phyloP scores from a whole-genome alignment of 2,797 vertebrate species.

The Enteromius trimaculatus region DNA sequence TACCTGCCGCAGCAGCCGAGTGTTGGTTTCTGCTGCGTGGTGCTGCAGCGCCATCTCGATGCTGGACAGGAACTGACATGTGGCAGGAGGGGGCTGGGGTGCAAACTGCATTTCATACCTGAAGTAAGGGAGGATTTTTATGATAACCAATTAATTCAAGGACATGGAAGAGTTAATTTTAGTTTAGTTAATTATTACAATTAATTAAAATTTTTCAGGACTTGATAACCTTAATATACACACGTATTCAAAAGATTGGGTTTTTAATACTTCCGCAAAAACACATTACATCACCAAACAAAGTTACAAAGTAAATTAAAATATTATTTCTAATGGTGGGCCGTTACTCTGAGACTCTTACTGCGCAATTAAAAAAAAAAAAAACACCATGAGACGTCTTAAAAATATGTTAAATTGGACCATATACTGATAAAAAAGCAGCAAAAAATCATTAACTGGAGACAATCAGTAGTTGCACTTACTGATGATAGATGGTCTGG shows the following conservation, averaged over 20 bases:
- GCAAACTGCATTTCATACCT: slow-evolving; percentile 94
- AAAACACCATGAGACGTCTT: neutral
- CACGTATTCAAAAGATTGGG: neutral
- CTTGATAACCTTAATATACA: neutral
- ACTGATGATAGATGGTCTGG: slow-evolving; percentile 92
- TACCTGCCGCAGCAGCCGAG: slow-evolving; percentile 85
- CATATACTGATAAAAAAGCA: neutral
- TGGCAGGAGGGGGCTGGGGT: slow-evolving; percentile 83
- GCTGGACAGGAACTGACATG: slow-evolving; percentile 88
- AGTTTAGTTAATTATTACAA: neutral
- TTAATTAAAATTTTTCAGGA: neutral
- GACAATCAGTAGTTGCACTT: slow-evolving; percentile 62
- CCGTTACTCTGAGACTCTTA: too few species aligned
- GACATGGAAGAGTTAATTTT: rapidly evolving
- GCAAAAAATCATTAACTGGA: neutral
- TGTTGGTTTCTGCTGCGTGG: slow-evolving; percentile 89
- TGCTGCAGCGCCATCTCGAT: slow-evolving; percentile 92
- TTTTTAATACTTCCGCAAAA: too few species aligned
- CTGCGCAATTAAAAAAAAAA: too few species aligned
- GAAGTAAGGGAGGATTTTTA: neutral
- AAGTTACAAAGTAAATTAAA: too few species aligned
- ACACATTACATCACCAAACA: too few species aligned
- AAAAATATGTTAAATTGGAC: neutral
- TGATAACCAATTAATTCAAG: neutral
- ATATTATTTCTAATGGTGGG: neutral